Percentiles rank a stretch among this genome's conserved stretches.
Conservation (phyloP, 2,797 vertebrate species). For the Poecilia velifera region DNA sequence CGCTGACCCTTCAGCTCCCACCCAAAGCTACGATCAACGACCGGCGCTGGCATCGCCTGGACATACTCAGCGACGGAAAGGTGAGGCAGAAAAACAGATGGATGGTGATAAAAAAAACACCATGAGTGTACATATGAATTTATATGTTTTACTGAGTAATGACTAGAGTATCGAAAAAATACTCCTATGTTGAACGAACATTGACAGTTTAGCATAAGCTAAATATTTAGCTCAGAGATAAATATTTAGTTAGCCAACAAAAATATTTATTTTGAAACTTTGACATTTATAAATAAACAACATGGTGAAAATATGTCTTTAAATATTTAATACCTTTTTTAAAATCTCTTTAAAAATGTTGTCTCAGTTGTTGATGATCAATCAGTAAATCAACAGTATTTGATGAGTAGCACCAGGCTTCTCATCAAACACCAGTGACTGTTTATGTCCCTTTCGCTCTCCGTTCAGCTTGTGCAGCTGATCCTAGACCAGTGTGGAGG, state of each 20-base stretch:
- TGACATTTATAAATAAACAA: not conserved
- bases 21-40: conserved; percentile 79
- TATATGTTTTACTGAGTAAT: not conserved
- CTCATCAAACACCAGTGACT: not conserved
- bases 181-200: not conserved
- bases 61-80: conserved; percentile 87
- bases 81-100: conserved; percentile 51
- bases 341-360: not conserved
- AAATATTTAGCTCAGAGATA: too few species aligned
- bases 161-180: not conserved
- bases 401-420: not conserved
- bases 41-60: conserved; percentile 88
- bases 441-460: not conserved
- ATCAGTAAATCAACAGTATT: not conserved
- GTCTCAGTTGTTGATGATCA: not conserved
- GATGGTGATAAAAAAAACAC: too few species aligned
- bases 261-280: not conserved
- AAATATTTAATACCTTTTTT: not conserved
- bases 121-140: not conserved
- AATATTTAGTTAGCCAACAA: too few species aligned
- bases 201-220: not conserved
- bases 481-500: conserved; percentile 87
- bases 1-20: conserved; percentile 84
- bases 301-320: not conserved
- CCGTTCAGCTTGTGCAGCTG: conserved; percentile 85